Evolutionary conservation across 2,113 vertebrate species (phyloP), one percentile per base, ranked within the genome.

Genomic region (Trochalopteron elliotii): DNA sequence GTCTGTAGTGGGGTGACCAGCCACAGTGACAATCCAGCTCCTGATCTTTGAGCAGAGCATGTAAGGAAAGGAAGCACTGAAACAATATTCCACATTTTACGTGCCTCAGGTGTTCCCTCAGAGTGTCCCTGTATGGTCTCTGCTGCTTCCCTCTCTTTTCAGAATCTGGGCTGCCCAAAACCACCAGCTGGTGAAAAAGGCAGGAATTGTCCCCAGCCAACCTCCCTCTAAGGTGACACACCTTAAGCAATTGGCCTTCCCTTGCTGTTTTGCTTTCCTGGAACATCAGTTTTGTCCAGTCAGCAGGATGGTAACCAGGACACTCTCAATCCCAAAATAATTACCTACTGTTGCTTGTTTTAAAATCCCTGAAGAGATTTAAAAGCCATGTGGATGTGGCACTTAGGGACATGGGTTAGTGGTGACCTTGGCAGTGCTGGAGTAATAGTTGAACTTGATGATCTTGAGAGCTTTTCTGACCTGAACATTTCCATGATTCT

Each of bases 31-130:
- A 28, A 1, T 42, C 33, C 52, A n/a, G 27, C 37, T 69, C 39
- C 72, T 27, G 1, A 3, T 12, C 25, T 31, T 42, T 0, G 5
- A 64, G 78, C 11, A 1, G 78, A 56, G 65, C 52, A 18, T 1
- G 2, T 22, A 8, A 69, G n/a, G 57, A 39, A 65, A 40, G 47
- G 37, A 53, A 79, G 37, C 15, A 2, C 50, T 44, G 39, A 5
- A 31, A 57, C 33, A 35, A 6, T 2, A 5, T 24, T 15, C 17
- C 8, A 1, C 5, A 6, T 50, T 9, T 25, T 33, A 12, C 2
- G 24, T 17, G 37, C 27, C 39, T 37, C 21, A 8, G 25, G 5
- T 15, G 40, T 49, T 53, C 49, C 52, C 67, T 44, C 61, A 31
- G 75, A 63, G n/a, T 12, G 31, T 47, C 31, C 40, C 19, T 35